These are phyloP conservation scores for Eumacrocentrus americanus DNA, from an alignment of 2,888 invertebrate species.

Conservation along the genomic window DNA sequence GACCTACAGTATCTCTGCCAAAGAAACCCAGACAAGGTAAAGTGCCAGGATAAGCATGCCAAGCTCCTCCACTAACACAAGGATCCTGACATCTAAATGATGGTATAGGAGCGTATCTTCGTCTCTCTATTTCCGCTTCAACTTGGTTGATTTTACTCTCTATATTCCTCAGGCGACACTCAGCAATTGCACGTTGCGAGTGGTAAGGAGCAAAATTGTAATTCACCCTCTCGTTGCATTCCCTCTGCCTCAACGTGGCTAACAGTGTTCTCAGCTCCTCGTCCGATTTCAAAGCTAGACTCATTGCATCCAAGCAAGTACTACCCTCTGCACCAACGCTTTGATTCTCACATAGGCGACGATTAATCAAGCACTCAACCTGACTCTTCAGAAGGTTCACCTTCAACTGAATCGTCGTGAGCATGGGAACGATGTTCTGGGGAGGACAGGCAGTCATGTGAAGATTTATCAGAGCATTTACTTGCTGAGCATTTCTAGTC, in stretches of 20 bases:
- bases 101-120: slow-evolving; percentile 34
- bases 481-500: slow-evolving; percentile 48
- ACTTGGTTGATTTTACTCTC: slow-evolving; percentile 52
- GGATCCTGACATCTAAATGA: slow-evolving; percentile 25
- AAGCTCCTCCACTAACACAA: slow-evolving; percentile 18
- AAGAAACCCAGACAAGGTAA: slow-evolving; percentile 17
- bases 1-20: slow-evolving; percentile 1
- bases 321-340: slow-evolving; percentile 40
- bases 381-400: slow-evolving; percentile 51
- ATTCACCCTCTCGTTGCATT: slow-evolving; percentile 53
- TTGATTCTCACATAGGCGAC: slow-evolving; percentile 48
- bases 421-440: slow-evolving; percentile 47
- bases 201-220: slow-evolving; percentile 49
- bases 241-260: slow-evolving; percentile 46
- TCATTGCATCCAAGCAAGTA: slow-evolving; percentile 42
- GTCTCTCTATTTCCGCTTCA: slow-evolving; percentile 49
- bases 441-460: slow-evolving; percentile 52
- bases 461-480: slow-evolving; percentile 52
- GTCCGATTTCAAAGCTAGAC: slow-evolving; percentile 47
- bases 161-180: slow-evolving; percentile 46
- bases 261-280: slow-evolving; percentile 52
- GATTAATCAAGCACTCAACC: slow-evolving; percentile 48
- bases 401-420: slow-evolving; percentile 54
- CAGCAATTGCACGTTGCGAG: slow-evolving; percentile 50
- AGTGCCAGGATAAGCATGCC: slow-evolving; percentile 36